Base-by-base conservation (phyloP, 2,797 vertebrate genomes). In the Chaetodon trifasciatus region DNA sequence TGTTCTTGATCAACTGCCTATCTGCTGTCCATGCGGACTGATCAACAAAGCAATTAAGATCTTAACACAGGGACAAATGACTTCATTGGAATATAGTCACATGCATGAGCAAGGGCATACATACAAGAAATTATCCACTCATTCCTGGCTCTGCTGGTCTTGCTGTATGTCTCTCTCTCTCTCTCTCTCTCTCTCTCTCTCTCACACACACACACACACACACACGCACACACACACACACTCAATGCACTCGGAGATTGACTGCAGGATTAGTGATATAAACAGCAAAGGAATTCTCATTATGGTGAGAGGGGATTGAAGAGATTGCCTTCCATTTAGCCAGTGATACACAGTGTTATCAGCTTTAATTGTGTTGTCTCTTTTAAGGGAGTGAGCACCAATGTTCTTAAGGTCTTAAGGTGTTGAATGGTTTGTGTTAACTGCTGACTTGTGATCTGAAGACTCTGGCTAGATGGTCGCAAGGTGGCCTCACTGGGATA, bases 261-360 rank as follows among this genome's bases (percentile, higher is more conserved):
- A 37, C 83, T 37, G 24, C 37, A 47, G 80, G 82, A 88, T 88
- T 77, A 82, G 82, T 9, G 79, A 82, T 68, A 86, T 79, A 86
- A 91, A 86, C 81, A 87, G 68, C 64, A 61, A 16, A 79, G 83
- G 86, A 88, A 92, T 92, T 90, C 76, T 85, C 74, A 90, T 90
- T 75, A 90, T 75, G 52, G 53, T 62, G 85, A 79, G 68, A 65
- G 78, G 72, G 74, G 83, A 88, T 83, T 82, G 76, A 83, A 85
- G 76, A 82, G 88, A 81, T 86, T 76, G 58, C 39, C 11, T 70
- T 70, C 44, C 70, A 88, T 77, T 88, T 83, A 89, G 42, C 78
- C 74, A 40, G 10, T 84, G 68, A 88, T 86, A 44, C 66, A 40
- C 57, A 21, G 72, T 44, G 47, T 88, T 85, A 84, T 83, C 49